phyloP scores from a whole-genome alignment of 2,113 vertebrate species.

The Nothoprocta perdicaria region DNA sequence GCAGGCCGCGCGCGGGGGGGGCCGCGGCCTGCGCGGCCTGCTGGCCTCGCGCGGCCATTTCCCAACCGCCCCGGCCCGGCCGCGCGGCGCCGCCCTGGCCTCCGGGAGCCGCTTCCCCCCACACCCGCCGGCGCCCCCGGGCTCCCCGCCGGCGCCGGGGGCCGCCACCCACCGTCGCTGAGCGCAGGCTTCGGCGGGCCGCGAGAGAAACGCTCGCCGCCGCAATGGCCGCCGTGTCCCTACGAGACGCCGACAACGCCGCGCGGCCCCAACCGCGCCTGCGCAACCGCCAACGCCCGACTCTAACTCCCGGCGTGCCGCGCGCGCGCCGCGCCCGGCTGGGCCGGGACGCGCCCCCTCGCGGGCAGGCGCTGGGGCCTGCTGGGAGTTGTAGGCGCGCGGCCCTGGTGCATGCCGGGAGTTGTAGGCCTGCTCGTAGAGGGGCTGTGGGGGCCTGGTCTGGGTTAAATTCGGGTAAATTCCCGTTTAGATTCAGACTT shows the following conservation, averaged over 20 bases:
- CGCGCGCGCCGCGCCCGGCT: background rate
- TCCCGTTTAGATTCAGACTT: background rate
- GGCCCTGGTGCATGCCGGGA: too few species aligned
- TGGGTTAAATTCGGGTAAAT: too few species aligned
- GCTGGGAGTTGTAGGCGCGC: background rate
- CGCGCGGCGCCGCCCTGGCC: background rate
- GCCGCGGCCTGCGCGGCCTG: background rate
- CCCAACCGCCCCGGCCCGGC: background rate
- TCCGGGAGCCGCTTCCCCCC: background rate
- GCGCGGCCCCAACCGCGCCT: background rate
- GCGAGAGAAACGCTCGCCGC: background rate
- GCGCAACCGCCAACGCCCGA: conserved; percentile 13
- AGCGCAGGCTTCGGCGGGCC: background rate
- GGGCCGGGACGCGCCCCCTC: background rate
- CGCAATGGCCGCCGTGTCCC: conserved; percentile 39
- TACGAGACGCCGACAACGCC: background rate
- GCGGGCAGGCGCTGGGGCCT: background rate
- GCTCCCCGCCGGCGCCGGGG: too few species aligned
- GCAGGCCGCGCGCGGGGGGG: too few species aligned
- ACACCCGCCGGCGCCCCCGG: too few species aligned
- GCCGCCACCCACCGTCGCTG: conserved; percentile 2
- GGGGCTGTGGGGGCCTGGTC: too few species aligned
- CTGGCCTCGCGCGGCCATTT: background rate
- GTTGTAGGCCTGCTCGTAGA: too few species aligned
- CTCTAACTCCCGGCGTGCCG: background rate